Evolutionary conservation across 1,140 invertebrate genomes (phyloP).

Genomic region (Bombus breviceps): DNA sequence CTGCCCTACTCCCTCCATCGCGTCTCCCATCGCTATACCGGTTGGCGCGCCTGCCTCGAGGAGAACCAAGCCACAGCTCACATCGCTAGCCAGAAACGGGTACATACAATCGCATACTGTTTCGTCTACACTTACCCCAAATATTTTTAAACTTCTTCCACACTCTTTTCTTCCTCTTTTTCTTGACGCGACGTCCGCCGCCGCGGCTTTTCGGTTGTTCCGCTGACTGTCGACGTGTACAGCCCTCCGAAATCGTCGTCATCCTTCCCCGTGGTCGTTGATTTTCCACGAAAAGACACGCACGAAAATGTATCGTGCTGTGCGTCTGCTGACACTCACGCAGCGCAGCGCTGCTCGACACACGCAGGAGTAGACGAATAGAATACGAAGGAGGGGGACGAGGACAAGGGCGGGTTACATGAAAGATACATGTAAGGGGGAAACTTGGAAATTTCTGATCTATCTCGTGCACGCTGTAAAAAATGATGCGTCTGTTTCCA

Average conservation of each 20-base stretch:
- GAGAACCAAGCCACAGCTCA: constrained; percentile 47
- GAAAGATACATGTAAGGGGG: constrained; percentile 45
- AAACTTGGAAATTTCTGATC: constrained; percentile 17
- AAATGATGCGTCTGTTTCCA: constrained; percentile 1
- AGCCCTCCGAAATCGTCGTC: constrained; percentile 44
- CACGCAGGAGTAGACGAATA: constrained; percentile 12
- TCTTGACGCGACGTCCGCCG: neutral
- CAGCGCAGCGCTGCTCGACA: constrained; percentile 12
- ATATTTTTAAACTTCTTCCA: constrained; percentile 61
- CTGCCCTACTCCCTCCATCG: constrained; percentile 60
- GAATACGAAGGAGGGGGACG: constrained; percentile 38
- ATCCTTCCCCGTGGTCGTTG: constrained; percentile 33
- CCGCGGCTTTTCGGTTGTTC: constrained; percentile 30
- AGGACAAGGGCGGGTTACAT: constrained; percentile 29
- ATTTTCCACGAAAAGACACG: constrained; percentile 53
- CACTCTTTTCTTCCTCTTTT: constrained; percentile 12
- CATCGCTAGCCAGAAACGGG: constrained; percentile 44
- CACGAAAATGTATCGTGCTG: constrained; percentile 46
- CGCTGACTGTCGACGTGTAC: constrained; percentile 6
- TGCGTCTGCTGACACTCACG: constrained; percentile 37
- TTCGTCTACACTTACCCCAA: constrained; percentile 63
- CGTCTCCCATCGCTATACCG: constrained; percentile 45
- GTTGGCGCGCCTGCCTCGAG: constrained; percentile 51
- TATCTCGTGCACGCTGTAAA: neutral
- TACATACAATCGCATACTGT: constrained; percentile 49